phyloP scores from a whole-genome alignment of 30 jellyfish, hydroid and myxozoan genomes.

The Euphysa ruthae region DNA sequence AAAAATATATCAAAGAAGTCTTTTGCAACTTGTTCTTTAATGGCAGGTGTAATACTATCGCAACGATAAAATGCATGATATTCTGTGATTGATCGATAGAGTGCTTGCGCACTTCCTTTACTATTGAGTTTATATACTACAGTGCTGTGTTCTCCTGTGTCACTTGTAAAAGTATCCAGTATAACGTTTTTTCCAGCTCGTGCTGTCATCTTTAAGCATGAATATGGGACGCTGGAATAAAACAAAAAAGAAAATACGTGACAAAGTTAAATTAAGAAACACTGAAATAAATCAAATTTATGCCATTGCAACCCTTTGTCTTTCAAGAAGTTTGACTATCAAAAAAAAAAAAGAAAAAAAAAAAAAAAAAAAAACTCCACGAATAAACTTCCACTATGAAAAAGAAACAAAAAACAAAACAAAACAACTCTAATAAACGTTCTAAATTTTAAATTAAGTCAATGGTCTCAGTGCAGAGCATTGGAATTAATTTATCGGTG shows the following conservation, averaged over 20 bases:
- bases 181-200: conserved; percentile 81
- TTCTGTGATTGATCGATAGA: conserved; percentile 86
- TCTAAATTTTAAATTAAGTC: no score
- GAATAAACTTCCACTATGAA: no score
- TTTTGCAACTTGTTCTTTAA: conserved; percentile 83
- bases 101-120: conserved; percentile 91
- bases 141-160: conserved; percentile 57
- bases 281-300: no score
- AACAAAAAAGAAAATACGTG: background rate
- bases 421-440: no score
- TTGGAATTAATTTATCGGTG: no score
- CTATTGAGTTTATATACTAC: conserved; percentile 53
- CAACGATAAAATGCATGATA: conserved; percentile 95
- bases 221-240: conserved; percentile 66
- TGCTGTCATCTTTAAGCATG: conserved; percentile 81
- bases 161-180: conserved; percentile 47
- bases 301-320: no score
- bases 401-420: no score
- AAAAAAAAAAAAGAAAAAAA: no score
- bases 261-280: no score
- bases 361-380: no score
- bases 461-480: no score
- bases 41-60: conserved; percentile 84
- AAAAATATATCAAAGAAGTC: conserved; percentile 74
- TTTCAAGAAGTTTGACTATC: no score